Evolutionary conservation across 2,113 vertebrate genomes (phyloP), one percentile per base, ranked within the genome.

Genomic region (Actenoides hombroni): DNA sequence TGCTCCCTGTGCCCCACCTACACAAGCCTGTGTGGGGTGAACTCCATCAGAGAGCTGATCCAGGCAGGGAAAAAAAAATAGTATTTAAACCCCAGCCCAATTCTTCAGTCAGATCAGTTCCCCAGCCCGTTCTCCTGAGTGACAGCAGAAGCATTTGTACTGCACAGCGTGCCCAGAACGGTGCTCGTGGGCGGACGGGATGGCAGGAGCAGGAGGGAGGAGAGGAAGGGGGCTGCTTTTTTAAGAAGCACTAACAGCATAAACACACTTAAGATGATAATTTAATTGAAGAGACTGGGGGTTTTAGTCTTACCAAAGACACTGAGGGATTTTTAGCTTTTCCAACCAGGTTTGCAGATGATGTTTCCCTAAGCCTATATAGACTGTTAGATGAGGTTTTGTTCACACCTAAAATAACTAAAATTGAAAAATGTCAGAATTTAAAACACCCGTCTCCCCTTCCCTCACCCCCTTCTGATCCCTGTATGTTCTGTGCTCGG

Each of bases 121-220:
- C 75, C 69, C 89, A 91, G 35, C 92, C 86, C 60, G 73, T 39
- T 92, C 40, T 8, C 35, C 60, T 48, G 88, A 92, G 93, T 84
- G 91, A 95, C 93, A 92, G 86, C 83, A 95, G 91, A 82, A 94
- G 95, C 74, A 57, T 77, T 95, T 84, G 95, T 92, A 39, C 93
- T 2, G 64, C 83, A 92, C 77, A 94, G 91, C 33, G 8, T 94
- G 94, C 96, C 94, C 96, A 95, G 93, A 97, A 95, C 93, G 84
- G 94, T 93, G 16, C 1, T 67, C 92, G 96, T 92, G 89, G 95
- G 96, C 0, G 94, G 96, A 56, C n/a, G 84, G 95, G 86, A 95
- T 94, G 95, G 93, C 86, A 96, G 91, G 65, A 96, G 79, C 13
- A 2, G 74, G 79, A 94, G 48, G 74, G 40, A 75, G 95, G 71